Conservation (phyloP, 2,797 vertebrate genomes). For the Pterois miles region DNA sequence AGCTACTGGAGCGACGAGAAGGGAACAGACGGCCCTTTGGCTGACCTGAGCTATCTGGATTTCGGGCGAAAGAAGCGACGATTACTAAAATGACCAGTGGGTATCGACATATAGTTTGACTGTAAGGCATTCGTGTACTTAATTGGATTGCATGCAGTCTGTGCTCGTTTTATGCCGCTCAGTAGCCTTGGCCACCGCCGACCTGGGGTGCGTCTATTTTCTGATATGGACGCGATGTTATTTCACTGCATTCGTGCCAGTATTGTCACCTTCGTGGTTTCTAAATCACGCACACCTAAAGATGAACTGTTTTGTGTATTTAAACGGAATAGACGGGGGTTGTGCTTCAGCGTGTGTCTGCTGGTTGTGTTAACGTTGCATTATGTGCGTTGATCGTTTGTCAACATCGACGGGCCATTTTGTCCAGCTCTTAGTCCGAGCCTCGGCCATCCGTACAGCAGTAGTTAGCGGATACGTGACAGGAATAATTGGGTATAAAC, state of each 20-base stretch:
- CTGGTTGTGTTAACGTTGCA: too few species aligned
- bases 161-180: neutral
- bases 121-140: slow-evolving; percentile 48
- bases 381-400: neutral
- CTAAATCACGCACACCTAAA: neutral
- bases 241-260: neutral
- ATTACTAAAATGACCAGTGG: slow-evolving; percentile 81
- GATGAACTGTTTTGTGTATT: accelerated
- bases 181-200: neutral
- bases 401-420: neutral
- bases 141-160: slow-evolving; percentile 18
- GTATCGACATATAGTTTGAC: slow-evolving; percentile 64
- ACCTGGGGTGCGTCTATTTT: slow-evolving; percentile 40
- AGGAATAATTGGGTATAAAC: accelerated
- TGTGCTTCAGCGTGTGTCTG: neutral
- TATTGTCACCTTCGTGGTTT: neutral
- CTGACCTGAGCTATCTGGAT: slow-evolving; percentile 66
- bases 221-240: slow-evolving; percentile 14
- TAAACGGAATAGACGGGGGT: neutral
- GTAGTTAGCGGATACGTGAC: accelerated
- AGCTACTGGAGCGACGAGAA: slow-evolving; percentile 53
- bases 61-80: slow-evolving; percentile 45
- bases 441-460: slow-evolving; percentile 8
- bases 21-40: slow-evolving; percentile 71
- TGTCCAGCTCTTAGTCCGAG: slow-evolving; percentile 20